These are phyloP conservation scores for Megalurothrips usitatus DNA, from an alignment of 2,888 invertebrate genomes.

Conservation along the genomic window DNA sequence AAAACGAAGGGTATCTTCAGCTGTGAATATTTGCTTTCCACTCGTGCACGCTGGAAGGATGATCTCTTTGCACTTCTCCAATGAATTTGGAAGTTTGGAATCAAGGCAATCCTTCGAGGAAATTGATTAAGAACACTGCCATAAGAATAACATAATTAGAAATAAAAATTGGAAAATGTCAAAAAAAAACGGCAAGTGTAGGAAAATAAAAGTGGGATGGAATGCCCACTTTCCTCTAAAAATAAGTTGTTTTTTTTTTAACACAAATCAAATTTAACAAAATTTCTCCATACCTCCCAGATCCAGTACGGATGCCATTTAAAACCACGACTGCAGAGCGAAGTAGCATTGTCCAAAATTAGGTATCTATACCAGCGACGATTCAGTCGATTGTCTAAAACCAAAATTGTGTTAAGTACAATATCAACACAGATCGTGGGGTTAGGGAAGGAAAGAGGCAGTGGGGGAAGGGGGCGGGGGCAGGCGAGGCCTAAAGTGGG, in stretches of 20 bases:
- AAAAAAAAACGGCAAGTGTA: not conserved
- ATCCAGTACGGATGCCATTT: not conserved
- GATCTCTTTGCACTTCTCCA: not conserved
- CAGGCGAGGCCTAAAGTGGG: no score
- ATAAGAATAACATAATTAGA: not conserved
- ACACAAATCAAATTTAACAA: not conserved
- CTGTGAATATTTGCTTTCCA: not conserved
- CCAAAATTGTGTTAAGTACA: no score
- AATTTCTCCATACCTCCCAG: not conserved
- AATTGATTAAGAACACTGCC: not conserved
- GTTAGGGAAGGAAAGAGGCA: no score
- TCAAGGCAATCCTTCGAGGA: not conserved
- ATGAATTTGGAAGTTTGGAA: not conserved
- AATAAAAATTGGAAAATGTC: not conserved
- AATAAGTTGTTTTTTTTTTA: not conserved
- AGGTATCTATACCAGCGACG: no score
- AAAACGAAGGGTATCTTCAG: not conserved
- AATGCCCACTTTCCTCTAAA: not conserved
- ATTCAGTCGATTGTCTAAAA: no score
- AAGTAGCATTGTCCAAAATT: not conserved
- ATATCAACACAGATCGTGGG: no score
- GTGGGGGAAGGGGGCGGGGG: no score
- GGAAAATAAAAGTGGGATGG: not conserved
- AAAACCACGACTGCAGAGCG: not conserved
- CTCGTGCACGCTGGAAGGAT: not conserved